Evolutionary conservation across 2,888 invertebrate species (phyloP).

Genomic region (Altica lythri): DNA sequence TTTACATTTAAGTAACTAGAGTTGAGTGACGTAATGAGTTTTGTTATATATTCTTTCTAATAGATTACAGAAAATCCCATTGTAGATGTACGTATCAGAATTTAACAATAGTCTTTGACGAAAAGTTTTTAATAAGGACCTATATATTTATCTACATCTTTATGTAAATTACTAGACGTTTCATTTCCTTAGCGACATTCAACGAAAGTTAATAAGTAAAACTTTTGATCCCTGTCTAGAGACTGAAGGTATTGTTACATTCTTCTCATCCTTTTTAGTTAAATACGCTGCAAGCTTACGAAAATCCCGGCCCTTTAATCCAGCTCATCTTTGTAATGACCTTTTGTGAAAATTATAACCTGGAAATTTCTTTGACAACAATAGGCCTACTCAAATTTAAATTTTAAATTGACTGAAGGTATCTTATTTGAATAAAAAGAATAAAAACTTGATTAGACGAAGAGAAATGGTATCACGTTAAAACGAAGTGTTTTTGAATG

Average conservation of each 20-base stretch:
- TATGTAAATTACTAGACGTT: too few species aligned
- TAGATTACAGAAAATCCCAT: too few species aligned
- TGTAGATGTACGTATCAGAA: too few species aligned
- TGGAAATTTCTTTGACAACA: slow-evolving; percentile 24
- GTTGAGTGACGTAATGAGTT: too few species aligned
- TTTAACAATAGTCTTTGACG: too few species aligned
- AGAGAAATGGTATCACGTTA: too few species aligned
- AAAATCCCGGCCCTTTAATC: slow-evolving; percentile 19
- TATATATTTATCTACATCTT: too few species aligned
- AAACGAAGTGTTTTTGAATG: too few species aligned
- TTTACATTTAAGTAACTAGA: too few species aligned
- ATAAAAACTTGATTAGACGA: slow-evolving; percentile 20
- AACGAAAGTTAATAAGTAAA: slow-evolving; percentile 6
- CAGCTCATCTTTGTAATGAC: slow-evolving; percentile 19
- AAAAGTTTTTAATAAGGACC: too few species aligned
- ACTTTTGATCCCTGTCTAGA: slow-evolving; percentile 7
- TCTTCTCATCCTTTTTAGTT: slow-evolving; percentile 1
- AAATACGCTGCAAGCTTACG: not conserved
- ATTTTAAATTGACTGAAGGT: slow-evolving; percentile 23
- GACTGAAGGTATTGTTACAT: slow-evolving; percentile 5
- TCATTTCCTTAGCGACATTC: not conserved
- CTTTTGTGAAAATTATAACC: slow-evolving; percentile 22
- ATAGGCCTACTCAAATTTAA: slow-evolving; percentile 22
- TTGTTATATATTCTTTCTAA: too few species aligned
- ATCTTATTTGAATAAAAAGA: slow-evolving; percentile 20